phyloP scores from a whole-genome alignment of 2,113 vertebrate species.

The Apistogramma diplotaenia region DNA sequence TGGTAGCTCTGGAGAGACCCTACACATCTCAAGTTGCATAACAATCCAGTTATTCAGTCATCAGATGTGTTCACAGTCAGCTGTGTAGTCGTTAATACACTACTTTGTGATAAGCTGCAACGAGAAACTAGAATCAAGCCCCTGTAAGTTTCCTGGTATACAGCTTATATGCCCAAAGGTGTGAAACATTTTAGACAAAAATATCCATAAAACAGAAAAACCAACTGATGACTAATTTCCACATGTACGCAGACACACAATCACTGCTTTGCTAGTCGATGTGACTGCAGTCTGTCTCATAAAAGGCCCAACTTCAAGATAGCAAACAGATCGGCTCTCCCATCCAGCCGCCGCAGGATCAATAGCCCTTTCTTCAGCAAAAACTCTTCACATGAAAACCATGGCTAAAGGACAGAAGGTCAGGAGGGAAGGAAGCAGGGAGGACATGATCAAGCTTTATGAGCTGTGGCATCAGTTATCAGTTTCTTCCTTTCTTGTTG shows the following conservation, averaged over 20 bases:
- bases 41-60: conserved; percentile 60
- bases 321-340: neutral
- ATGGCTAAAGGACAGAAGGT: neutral
- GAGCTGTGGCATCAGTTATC: conserved; percentile 20
- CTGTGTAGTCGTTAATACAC: conserved; percentile 27
- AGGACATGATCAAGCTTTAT: conserved; percentile 49
- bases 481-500: conserved; percentile 9
- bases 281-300: neutral
- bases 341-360: neutral
- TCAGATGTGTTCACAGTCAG: conserved; percentile 10
- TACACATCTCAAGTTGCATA: conserved; percentile 38
- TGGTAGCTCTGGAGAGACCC: conserved; percentile 34
- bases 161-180: neutral
- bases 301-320: neutral
- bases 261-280: neutral
- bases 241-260: neutral
- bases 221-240: neutral
- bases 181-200: neutral
- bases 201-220: neutral
- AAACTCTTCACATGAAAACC: neutral
- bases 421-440: conserved; percentile 54
- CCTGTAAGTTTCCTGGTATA: neutral
- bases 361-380: neutral
- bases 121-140: conserved; percentile 25
- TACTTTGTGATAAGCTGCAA: conserved; percentile 22